A percentile compares a stretch with the other conserved stretches of the same genome.
phyloP scores from a whole-genome alignment of 2,113 vertebrate species.

The Himantopus leucocephalus region DNA sequence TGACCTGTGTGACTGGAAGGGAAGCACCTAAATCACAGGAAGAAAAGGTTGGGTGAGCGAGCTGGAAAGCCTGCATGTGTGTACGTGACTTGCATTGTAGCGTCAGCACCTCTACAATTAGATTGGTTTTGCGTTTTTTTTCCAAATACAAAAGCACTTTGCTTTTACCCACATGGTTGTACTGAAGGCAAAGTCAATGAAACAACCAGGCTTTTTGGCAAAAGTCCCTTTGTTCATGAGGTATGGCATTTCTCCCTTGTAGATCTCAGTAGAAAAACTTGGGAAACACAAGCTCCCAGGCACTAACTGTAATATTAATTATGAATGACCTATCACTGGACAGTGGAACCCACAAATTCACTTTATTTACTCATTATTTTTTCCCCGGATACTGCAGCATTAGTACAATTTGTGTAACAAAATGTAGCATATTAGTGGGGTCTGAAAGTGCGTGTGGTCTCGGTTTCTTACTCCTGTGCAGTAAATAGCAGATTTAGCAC shows the following conservation, averaged over 20 bases:
- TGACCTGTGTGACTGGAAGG: neutral
- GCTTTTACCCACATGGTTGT: neutral
- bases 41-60: neutral
- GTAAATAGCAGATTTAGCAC: neutral
- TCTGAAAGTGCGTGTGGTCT: neutral
- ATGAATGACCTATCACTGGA: neutral
- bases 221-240: neutral
- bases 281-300: neutral
- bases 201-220: neutral
- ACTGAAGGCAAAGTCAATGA: neutral
- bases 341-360: neutral
- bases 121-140: neutral
- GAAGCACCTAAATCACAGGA: neutral
- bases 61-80: neutral
- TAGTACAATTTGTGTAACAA: neutral
- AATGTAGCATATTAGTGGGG: too few relatives aligned
- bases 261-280: neutral
- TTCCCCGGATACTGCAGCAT: neutral
- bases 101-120: neutral
- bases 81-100: neutral
- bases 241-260: neutral
- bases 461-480: neutral
- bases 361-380: neutral
- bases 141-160: neutral
- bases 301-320: neutral